Percentiles rank a stretch among this genome's conserved stretches.
Conservation (phyloP, 2,888 invertebrate genomes). For the Eupithecia inturbata region DNA sequence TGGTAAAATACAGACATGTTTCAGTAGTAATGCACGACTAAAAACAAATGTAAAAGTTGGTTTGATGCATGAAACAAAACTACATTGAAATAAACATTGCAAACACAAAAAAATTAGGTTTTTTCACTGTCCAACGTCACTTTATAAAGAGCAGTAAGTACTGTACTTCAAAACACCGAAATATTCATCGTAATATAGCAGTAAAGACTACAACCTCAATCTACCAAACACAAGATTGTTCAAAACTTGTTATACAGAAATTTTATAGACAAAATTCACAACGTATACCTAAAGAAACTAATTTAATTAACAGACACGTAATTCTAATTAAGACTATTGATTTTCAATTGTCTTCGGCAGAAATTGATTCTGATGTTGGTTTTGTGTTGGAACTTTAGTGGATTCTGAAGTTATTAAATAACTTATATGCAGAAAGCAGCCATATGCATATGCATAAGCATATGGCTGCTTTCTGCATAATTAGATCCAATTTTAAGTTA, state of each 20-base stretch:
- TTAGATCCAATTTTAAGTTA: too few species aligned
- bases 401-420: neutral
- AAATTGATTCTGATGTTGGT: constrained; percentile 25
- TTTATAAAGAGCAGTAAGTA: neutral
- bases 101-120: too few species aligned
- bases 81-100: too few species aligned
- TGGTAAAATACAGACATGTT: too few species aligned
- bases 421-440: too few species aligned
- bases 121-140: neutral
- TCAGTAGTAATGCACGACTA: too few species aligned
- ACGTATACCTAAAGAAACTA: constrained; percentile 14
- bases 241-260: constrained; percentile 52
- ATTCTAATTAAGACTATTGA: constrained; percentile 32
- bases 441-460: too few species aligned
- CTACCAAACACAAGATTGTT: constrained; percentile 37
- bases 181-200: neutral
- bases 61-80: too few species aligned
- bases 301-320: constrained; percentile 45
- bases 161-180: neutral
- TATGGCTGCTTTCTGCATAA: too few species aligned
- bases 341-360: constrained; percentile 26
- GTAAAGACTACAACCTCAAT: neutral
- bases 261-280: constrained; percentile 33
- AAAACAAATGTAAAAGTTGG: too few species aligned
- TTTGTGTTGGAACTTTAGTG: constrained; percentile 1